Base-by-base conservation (phyloP, 2,888 invertebrate genomes). In the Cinara cedri region DNA sequence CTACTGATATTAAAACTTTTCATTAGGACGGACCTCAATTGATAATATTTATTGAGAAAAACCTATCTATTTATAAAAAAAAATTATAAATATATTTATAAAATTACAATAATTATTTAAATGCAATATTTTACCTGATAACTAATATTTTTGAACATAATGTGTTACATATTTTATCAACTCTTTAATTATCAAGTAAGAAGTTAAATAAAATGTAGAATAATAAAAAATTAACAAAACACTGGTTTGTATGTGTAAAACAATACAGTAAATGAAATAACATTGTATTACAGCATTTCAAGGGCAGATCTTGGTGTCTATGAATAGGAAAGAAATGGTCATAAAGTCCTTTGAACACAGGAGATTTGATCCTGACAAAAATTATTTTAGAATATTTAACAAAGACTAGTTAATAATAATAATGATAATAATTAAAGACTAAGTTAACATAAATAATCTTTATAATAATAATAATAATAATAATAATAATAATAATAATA, bases 11-110 rank as follows among this genome's bases (percentile, higher is more conserved):
- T 14, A 75, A 76, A 46, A 57, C 46, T 68, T 57, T 66, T 65
- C 46, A 24, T 65, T 65, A 76, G 76, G 76, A 76, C 76, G 76
- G 76, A 76, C 66, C 76, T 76, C 66, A 76, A 57, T 57, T 26
- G 44, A 76, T 66, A 66, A 66, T 34, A 34, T 76, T 65, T 57
- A 68, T 68, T 4, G 51, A 75, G 65, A 75, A 75, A 44, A 75
- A 75, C 51, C 63, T 65, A 55, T 51, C 42, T 54, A 75, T 75
- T 65, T 34, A 62, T 72, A 72, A 74, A 60, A 75, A 63, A 51
- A 63, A n/a, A n/a, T n/a, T n/a, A n/a, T n/a, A n/a, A n/a, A n/a
- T n/a, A n/a, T n/a, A n/a, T n/a, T n/a, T 26, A 63, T 75, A 75
- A 21, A 75, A 75, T 75, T 65, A 65, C 42, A 54, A 75, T 34